Evolutionary conservation across 2,888 invertebrate species (phyloP).

Genomic region (Liposcelis brunnea): DNA sequence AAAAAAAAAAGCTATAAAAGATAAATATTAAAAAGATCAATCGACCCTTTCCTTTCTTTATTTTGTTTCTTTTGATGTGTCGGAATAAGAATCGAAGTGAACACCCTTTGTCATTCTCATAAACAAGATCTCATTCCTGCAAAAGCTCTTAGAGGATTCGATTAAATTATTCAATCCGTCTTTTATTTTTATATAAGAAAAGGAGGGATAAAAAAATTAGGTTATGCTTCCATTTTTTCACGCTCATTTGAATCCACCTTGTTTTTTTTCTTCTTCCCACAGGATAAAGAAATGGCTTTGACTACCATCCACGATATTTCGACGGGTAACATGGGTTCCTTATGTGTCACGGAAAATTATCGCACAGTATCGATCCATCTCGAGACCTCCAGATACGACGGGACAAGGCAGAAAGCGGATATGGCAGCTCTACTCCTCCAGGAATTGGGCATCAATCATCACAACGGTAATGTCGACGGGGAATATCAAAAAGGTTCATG

Average conservation of each 20-base stretch:
- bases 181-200: no score
- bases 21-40: no score
- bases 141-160: no score
- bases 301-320: conserved; percentile 59
- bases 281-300: conserved; percentile 49
- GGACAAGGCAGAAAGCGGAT: conserved; percentile 60
- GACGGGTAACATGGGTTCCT: conserved; percentile 48
- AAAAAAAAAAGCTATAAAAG: no score
- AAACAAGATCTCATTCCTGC: no score
- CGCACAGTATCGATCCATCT: conserved; percentile 45
- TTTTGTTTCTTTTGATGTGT: no score
- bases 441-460: conserved; percentile 47
- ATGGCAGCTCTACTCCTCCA: conserved; percentile 57
- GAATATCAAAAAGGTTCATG: neutral
- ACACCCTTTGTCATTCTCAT: no score
- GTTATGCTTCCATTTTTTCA: neutral
- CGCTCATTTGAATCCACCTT: conserved; percentile 5
- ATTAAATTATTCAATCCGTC: no score
- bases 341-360: conserved; percentile 51
- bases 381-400: conserved; percentile 52
- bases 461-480: conserved; percentile 25
- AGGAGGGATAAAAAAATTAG: no score
- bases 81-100: no score
- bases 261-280: conserved; percentile 15
- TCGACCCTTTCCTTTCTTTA: no score